Percentiles rank a stretch among this genome's conserved stretches.
Conservation (phyloP, 2,888 invertebrate genomes). For the Podabrus alpinus region DNA sequence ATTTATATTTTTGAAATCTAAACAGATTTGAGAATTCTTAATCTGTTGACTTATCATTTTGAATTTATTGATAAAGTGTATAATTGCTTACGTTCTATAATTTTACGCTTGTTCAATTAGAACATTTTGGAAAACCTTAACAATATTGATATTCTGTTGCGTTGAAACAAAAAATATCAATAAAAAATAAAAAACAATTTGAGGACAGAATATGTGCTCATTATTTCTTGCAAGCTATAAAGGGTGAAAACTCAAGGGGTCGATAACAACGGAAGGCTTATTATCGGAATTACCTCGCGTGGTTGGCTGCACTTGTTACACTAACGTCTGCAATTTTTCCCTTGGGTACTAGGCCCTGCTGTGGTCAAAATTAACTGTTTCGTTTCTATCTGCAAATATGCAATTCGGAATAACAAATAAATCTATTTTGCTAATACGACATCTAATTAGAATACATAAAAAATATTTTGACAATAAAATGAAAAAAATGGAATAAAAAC, state of each 20-base stretch:
- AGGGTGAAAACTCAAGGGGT: conserved; percentile 37
- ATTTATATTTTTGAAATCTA: not conserved
- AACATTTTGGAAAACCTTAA: not conserved
- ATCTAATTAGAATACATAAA: not conserved
- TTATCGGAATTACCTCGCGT: conserved; percentile 42
- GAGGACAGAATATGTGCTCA: conserved; percentile 27
- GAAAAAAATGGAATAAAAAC: conserved; percentile 50
- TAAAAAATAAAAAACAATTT: conserved; percentile 18
- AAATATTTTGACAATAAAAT: conserved; percentile 36
- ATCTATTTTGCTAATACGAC: not conserved
- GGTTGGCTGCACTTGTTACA: conserved; percentile 42
- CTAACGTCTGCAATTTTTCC: conserved; percentile 52
- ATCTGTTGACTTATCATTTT: not conserved
- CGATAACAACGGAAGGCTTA: conserved; percentile 42
- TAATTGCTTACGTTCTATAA: not conserved
- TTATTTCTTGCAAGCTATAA: conserved; percentile 28
- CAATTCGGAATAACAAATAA: not conserved
- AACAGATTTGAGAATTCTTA: not conserved
- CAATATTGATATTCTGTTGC: not conserved
- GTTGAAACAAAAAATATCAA: not conserved
- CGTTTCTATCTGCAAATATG: not conserved
- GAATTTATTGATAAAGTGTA: not conserved
- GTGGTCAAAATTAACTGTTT: conserved; percentile 41
- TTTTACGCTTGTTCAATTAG: not conserved
- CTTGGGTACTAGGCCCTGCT: conserved; percentile 48